Conservation (phyloP, 2,888 invertebrate species). For the Eupithecia subfuscata region DNA sequence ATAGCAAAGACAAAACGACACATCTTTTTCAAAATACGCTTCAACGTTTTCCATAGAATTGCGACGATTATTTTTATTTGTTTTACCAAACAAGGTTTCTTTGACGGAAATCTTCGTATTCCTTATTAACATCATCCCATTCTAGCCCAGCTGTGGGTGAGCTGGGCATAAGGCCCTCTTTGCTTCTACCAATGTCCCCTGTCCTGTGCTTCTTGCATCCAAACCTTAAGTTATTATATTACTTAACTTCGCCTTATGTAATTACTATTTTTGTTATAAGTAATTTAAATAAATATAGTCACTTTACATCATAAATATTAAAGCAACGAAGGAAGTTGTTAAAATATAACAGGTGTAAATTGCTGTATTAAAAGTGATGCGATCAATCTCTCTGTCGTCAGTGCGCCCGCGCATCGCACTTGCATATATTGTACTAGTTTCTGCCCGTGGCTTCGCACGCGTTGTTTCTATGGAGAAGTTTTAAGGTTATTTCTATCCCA, state of each 20-base stretch:
- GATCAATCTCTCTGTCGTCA: constrained; percentile 66
- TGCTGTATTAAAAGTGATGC: constrained; percentile 66
- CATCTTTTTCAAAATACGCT: no score
- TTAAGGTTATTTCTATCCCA: background rate
- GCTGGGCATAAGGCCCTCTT: background rate
- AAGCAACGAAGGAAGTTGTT: constrained; percentile 62
- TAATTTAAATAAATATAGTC: background rate
- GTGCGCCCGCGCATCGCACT: constrained; percentile 52
- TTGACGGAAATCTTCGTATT: no score
- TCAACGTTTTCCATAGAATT: no score
- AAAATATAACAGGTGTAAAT: constrained; percentile 73
- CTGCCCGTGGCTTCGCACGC: background rate
- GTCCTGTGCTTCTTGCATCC: background rate
- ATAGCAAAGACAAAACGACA: no score
- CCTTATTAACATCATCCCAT: no score
- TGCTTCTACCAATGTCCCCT: background rate
- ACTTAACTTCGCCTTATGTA: background rate
- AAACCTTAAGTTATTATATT: background rate
- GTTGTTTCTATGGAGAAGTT: background rate
- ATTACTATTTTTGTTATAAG: constrained; percentile 2
- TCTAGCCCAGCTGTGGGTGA: background rate
- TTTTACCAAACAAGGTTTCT: no score
- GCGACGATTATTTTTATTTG: no score
- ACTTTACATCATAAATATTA: constrained; percentile 49
- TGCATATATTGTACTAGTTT: constrained; percentile 46